Evolutionary conservation across 1,140 invertebrate species (phyloP).

Genomic region (Habropoda laboriosa): DNA sequence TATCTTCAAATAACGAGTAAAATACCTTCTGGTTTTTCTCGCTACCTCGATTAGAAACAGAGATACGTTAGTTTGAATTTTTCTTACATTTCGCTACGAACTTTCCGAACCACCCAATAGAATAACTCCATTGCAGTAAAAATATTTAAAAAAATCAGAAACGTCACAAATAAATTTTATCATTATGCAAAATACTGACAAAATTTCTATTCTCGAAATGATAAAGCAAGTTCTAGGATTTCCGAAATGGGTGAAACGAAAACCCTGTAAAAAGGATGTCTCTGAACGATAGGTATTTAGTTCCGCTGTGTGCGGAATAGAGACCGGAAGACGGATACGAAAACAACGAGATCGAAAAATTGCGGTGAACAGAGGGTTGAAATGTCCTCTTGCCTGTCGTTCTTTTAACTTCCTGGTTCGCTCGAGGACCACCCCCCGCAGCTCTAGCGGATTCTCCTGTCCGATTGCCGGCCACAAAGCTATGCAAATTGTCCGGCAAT

Average conservation of each 20-base stretch:
- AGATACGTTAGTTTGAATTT: too few species aligned
- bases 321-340: neutral
- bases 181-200: too few species aligned
- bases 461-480: neutral
- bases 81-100: too few species aligned
- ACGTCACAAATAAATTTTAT: too few species aligned
- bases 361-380: conserved; percentile 30
- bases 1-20: too few species aligned
- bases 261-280: neutral
- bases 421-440: neutral
- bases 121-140: too few species aligned
- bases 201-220: too few species aligned
- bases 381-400: neutral
- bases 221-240: too few species aligned
- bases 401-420: conserved; percentile 36
- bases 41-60: too few species aligned
- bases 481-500: neutral
- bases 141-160: too few species aligned
- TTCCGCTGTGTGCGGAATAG: conserved; percentile 12
- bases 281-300: conserved; percentile 27
- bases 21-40: too few species aligned
- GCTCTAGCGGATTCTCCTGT: neutral
- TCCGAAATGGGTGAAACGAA: neutral
- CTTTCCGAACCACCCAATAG: too few species aligned
- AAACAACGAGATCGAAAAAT: conserved; percentile 9